Base-by-base conservation (phyloP, 2,113 vertebrate species). In the Colius striatus region DNA sequence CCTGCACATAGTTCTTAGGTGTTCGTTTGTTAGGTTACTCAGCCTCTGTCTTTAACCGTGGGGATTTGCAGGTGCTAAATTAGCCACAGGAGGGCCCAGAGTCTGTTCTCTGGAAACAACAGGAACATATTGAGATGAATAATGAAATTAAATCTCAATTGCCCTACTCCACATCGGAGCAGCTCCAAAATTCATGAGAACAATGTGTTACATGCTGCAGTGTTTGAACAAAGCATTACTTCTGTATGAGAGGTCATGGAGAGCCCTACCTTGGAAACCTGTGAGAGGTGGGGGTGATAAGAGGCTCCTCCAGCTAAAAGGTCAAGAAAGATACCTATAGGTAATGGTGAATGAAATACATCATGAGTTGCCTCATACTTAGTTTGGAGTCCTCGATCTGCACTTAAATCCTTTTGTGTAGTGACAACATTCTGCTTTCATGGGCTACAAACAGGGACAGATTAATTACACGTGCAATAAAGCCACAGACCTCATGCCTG, bases 131-230 rank as follows among this genome's bases (percentile, higher is more conserved):
- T 86, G 82, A 95, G 89, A 92, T 91, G 94, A 87, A 90, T 74
- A 88, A 96, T 92, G 62, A 95, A 94, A 84, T 96, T 81, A 92
- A 92, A 73, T 95, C 94, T 94, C 85, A 45, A 9, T 79, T 94
- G 92, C 88, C 76, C 78, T 90, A 9, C n/a, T 73, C 61, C 74
- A 60, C 30, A 22, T 92, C 79, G 75, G 68, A 84, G 66, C 19
- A 72, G 66, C 76, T 93, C 93, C 86, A 84, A 78, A 94, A 94
- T 93, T 89, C 70, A 76, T 84, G 68, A 90, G 65, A 89, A 90
- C 88, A 92, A 93, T 86, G 75, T 65, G 45, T 58, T 81, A 67
- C 55, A 29, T 16, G 61, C 70, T 84, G 62, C 36, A 26, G 26
- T 94, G 61, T 83, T 78, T 93, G 85, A 94, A 75, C 63, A 81